Evolutionary conservation across 2,113 vertebrate species (phyloP).

Genomic region (Psittacula cyanocephala): DNA sequence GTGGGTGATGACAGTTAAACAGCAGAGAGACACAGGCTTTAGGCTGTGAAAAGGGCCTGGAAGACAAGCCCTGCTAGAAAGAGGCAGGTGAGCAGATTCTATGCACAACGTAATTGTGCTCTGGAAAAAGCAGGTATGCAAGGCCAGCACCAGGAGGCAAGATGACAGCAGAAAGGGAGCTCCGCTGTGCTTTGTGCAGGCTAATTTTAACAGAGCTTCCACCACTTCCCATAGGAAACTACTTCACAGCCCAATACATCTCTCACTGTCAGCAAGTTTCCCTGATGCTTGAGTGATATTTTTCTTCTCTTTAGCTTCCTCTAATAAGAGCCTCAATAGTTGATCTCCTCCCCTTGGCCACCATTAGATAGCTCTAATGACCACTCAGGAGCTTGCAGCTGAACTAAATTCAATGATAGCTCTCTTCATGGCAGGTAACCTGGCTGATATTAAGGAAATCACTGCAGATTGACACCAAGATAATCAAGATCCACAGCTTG

Average conservation of each 20-base stretch:
- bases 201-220: constrained; percentile 66
- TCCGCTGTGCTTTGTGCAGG: neutral
- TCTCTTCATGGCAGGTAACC: neutral
- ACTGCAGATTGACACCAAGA: constrained; percentile 34
- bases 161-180: neutral
- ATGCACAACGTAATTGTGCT: neutral
- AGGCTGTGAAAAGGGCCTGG: neutral
- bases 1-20: neutral
- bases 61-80: neutral
- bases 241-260: constrained; percentile 54
- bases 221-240: constrained; percentile 64
- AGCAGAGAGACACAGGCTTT: neutral
- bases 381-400: neutral
- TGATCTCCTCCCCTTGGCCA: neutral
- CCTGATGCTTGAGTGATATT: constrained; percentile 23
- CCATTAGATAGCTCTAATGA: neutral
- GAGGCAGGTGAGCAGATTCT: neutral
- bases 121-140: neutral
- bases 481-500: neutral
- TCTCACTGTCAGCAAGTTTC: constrained; percentile 63
- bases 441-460: constrained; percentile 24
- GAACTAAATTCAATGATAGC: neutral
- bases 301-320: constrained; percentile 34
- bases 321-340: neutral
- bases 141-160: neutral